Evolutionary conservation across 2,888 invertebrate species (phyloP).

Genomic region (Bruchidius siliquastri): DNA sequence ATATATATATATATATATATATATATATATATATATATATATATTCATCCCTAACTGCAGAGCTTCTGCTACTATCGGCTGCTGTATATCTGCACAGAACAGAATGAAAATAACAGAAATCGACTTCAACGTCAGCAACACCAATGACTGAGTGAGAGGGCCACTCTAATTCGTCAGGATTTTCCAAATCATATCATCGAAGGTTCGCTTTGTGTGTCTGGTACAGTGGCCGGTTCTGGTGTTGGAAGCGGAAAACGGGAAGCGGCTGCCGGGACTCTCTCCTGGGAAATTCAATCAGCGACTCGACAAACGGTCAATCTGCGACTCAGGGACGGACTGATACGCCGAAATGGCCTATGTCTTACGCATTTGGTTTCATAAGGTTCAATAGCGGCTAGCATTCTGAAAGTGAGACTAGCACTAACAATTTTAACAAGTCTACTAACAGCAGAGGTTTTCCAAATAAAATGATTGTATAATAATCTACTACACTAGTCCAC

Average conservation of each 20-base stretch:
- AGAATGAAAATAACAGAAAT: not conserved
- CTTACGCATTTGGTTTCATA: too few species aligned
- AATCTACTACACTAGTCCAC: too few species aligned
- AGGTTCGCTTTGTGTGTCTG: constrained; percentile 30
- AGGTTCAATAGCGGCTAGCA: too few species aligned
- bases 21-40: too few species aligned
- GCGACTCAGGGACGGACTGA: constrained; percentile 21
- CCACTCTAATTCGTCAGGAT: constrained; percentile 24
- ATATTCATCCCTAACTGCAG: too few species aligned
- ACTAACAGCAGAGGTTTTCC: too few species aligned
- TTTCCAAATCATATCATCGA: constrained; percentile 37
- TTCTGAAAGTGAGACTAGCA: too few species aligned
- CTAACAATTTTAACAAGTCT: too few species aligned
- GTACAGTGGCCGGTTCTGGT: constrained; percentile 20
- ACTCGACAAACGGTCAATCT: constrained; percentile 32
- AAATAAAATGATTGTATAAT: too few species aligned
- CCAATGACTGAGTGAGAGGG: constrained; percentile 1
- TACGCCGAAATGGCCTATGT: not conserved
- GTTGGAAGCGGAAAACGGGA: not conserved
- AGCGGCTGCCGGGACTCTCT: constrained; percentile 18
- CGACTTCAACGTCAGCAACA: not conserved
- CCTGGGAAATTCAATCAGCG: constrained; percentile 45
- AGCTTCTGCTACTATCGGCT: too few species aligned
- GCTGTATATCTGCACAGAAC: not conserved
- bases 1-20: too few species aligned